Conservation (phyloP, 1,140 invertebrate species). For the Elysia chlorotica region DNA sequence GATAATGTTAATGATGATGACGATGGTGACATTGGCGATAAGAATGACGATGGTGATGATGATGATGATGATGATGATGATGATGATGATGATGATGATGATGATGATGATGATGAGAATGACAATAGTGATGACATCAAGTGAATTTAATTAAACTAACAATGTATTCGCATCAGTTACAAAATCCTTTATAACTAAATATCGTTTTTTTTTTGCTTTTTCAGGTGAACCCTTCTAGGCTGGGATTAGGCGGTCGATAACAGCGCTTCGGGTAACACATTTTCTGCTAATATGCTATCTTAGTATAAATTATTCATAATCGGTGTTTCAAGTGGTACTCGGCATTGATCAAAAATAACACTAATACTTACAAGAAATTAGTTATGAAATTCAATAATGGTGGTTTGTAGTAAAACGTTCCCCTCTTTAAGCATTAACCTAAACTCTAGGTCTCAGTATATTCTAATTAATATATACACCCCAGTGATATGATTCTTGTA, state of each 20-base stretch:
- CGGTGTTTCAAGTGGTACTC: not conserved
- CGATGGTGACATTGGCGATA: too few relatives aligned
- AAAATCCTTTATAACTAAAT: too few relatives aligned
- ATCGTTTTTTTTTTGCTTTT: not conserved
- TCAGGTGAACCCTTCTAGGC: slow-evolving; percentile 6
- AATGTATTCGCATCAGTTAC: not conserved
- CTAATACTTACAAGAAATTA: not conserved
- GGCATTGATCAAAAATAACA: not conserved
- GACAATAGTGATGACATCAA: not conserved
- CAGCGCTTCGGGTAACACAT: not conserved
- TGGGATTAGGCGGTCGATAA: slow-evolving; percentile 14
- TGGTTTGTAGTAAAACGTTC: not conserved
- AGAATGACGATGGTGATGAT: not conserved
- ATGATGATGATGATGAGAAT: not conserved
- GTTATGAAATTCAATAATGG: not conserved
- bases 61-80: not conserved
- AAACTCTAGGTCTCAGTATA: too few relatives aligned
- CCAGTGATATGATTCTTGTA: too few relatives aligned
- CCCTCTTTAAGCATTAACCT: too few relatives aligned
- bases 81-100: not conserved
- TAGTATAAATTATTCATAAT: not conserved
- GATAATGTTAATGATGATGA: too few relatives aligned
- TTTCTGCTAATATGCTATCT: not conserved
- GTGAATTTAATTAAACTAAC: not conserved
- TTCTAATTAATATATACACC: too few relatives aligned